Evolutionary conservation across 2,113 vertebrate species (phyloP), one percentile per base, ranked within the genome.

Genomic region (Vidua macroura): DNA sequence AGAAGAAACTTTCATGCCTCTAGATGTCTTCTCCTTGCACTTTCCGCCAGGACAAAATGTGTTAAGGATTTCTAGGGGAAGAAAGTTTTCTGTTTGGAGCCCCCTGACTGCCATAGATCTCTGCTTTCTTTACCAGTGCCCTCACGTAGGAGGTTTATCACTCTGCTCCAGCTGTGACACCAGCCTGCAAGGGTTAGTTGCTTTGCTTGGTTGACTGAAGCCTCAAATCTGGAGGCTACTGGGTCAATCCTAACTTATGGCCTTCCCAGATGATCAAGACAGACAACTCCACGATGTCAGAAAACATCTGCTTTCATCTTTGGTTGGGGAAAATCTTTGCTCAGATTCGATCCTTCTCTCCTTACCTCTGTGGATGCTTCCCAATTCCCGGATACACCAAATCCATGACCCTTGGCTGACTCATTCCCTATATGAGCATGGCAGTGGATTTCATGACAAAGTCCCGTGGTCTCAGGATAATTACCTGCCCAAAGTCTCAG

Each of bases 401-500:
- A 93, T 88, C 78, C 79, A 67, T 68, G 86, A 95, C 93, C 90
- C 64, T 88, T 80, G 64, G 49, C 83, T 69, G 74, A 62, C 44
- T 83, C 78, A 24, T 84, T 93, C 86, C 73, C 20, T 55, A 4
- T 24, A 59, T 4, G 7, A 94, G 56, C 76, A 25, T 44, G 77
- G 79, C 58, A 92, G 84, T 81, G 52, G 93, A 94, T 96, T 96
- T 93, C 91, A 93, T 95, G 43, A 92, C 90, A 88, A 93, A 97
- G 84, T 95, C 73, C 49, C 58, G 8, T 63, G 79, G 93, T 95
- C 90, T 76, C 70, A 39, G 69, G 93, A 96, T 97, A 97, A 97
- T 97, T 97, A 97, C 95, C 95, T 96, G 95, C 93, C 87, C 79
- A 48, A 87, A 96, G 92, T 78, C 94, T 97, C 83, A 63, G 97